Evolutionary conservation across 1,140 invertebrate species (phyloP).

Genomic region (Doryteuthis pealeii): DNA sequence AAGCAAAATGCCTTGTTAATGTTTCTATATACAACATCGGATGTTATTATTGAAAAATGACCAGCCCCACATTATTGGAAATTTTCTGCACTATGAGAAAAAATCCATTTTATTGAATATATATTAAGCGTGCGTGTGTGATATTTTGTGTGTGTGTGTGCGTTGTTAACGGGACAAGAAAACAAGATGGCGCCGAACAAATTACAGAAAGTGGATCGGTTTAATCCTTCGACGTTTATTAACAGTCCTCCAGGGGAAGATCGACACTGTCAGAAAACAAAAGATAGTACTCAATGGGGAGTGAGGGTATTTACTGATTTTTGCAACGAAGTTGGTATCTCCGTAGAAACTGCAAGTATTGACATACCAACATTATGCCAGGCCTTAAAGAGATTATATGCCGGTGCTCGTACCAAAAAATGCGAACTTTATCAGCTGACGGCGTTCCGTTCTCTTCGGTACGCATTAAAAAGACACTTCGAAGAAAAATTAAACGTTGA

Average conservation of each 20-base stretch:
- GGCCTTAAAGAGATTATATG: background rate
- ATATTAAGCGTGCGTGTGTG: background rate
- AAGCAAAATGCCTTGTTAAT: too few species aligned
- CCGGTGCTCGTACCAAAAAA: background rate
- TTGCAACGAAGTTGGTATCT: constrained; percentile 5
- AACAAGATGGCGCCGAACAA: background rate
- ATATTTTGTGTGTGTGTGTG: too few species aligned
- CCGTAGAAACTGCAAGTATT: background rate
- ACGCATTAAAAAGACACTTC: constrained; percentile 15
- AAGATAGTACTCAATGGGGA: background rate
- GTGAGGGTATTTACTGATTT: background rate
- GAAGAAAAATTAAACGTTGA: constrained; percentile 18
- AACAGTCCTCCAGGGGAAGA: background rate
- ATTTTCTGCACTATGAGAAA: constrained; percentile 2
- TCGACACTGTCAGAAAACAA: background rate
- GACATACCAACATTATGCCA: background rate
- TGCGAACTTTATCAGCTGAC: background rate
- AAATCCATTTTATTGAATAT: constrained; percentile 1
- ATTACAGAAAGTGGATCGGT: background rate
- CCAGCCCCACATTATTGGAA: background rate
- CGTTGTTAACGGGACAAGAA: background rate
- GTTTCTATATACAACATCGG: too few species aligned
- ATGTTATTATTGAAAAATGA: too few species aligned
- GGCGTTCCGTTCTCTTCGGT: constrained; percentile 3
- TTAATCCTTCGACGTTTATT: background rate